Evolutionary conservation across 2,113 vertebrate species (phyloP).

Genomic region (Dolichallabes microphthalmus): DNA sequence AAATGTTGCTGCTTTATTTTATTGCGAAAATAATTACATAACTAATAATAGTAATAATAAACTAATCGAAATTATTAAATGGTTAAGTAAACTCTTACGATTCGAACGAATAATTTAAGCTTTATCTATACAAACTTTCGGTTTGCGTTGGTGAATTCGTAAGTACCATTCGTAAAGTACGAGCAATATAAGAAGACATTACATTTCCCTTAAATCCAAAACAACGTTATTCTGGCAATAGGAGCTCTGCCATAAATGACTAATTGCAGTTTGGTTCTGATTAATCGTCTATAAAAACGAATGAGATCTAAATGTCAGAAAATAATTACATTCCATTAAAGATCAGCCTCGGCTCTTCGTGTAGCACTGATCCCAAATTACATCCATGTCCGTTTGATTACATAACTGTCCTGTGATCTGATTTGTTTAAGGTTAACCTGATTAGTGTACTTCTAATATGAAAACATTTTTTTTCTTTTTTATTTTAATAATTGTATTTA

Average conservation of each 20-base stretch:
- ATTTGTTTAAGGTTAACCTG: slow-evolving; percentile 29
- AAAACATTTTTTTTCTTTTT: neutral
- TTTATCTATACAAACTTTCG: neutral
- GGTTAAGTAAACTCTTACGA: neutral
- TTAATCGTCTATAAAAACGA: neutral
- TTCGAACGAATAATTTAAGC: neutral
- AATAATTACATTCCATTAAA: neutral
- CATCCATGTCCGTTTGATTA: neutral
- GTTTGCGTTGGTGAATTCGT: neutral
- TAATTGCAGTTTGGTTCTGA: neutral
- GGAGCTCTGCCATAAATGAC: neutral
- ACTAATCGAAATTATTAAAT: neutral
- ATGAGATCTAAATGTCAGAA: slow-evolving; percentile 6
- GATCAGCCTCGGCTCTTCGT: neutral
- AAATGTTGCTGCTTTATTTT: neutral
- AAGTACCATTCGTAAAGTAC: neutral
- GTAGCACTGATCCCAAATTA: neutral
- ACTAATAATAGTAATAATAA: neutral
- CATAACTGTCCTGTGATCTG: neutral
- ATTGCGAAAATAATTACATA: neutral
- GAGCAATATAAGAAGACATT: neutral
- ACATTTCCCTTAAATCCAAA: too few species aligned
- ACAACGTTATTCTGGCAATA: neutral
- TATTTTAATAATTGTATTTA: neutral
- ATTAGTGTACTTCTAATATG: neutral